Base-by-base conservation (phyloP, 2,113 vertebrate genomes). In the Arenaria interpres region DNA sequence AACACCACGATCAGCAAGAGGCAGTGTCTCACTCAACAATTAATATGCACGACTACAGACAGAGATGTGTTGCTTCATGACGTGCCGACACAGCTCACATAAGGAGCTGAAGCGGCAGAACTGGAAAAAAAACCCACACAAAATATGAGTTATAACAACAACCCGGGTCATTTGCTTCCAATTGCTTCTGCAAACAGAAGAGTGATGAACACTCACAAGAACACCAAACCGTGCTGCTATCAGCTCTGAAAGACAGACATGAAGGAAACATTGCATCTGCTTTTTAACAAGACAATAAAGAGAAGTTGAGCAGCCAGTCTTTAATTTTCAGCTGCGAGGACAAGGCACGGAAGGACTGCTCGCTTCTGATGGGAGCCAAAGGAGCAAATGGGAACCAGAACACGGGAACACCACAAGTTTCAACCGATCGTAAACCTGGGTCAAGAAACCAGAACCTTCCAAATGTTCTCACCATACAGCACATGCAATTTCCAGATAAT, bases 181-280 rank as follows among this genome's bases (percentile, higher is more conserved):
- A 95, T 96, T 96, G 79, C 83, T 97, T 95, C 81, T 96, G 87
- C 46, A 95, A 92, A 97, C 89, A 66, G 72, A 86, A 93, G 71
- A 90, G 63, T 77, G 96, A 97, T 76, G 77, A 89, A 67, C 2
- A 15, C 83, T 96, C 77, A 64, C 48, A n/a, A n/a, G 79, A 92
- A 88, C 63, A 74, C 45, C 57, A 89, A 90, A 90, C 37, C 33
- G 7, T 3, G 72, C 20, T 92, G 74, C 82, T 89, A 41, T 43
- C 86, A 30, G 33, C 56, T 33, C 63, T 39, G 28, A 77, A 75
- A 94, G 88, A 78, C 76, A 39, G 78, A 83, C 41, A 54, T 0
- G 21, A 81, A 90, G 81, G 39, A 64, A 93, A 81, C 17, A 23
- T 10, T 14, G 43, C 60, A 72, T 81, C 57, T 87, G 56, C 80